Evolutionary conservation across 1,140 invertebrate species (phyloP).

Genomic region (Cecropterus lyciades): DNA sequence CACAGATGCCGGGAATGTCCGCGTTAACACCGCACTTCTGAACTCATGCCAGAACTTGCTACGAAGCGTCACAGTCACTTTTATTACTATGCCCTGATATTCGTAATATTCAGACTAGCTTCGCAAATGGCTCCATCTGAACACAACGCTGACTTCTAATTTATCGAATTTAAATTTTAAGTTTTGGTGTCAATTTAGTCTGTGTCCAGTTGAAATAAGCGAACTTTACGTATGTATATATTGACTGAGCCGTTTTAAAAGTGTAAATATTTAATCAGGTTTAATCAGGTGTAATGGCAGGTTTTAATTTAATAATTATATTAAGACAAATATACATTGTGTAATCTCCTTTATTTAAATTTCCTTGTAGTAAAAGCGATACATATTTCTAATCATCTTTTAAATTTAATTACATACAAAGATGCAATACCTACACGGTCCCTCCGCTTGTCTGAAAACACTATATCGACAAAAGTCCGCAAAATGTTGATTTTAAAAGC

Average conservation of each 20-base stretch:
- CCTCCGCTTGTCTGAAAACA: background rate
- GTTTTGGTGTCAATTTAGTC: background rate
- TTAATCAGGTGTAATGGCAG: too few species aligned
- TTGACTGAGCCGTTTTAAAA: too few species aligned
- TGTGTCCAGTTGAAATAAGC: background rate
- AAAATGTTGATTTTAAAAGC: constrained; percentile 68
- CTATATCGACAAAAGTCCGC: constrained; percentile 27
- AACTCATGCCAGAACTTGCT: constrained; percentile 70
- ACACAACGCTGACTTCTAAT: too few species aligned
- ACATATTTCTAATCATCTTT: too few species aligned
- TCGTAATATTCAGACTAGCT: constrained; percentile 8
- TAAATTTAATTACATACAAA: too few species aligned
- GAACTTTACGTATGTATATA: too few species aligned
- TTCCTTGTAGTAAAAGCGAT: too few species aligned
- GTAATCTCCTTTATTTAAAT: too few species aligned
- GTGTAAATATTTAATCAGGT: too few species aligned
- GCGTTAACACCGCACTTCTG: constrained; percentile 66
- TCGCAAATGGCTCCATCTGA: background rate
- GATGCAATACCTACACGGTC: background rate
- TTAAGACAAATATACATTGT: too few species aligned
- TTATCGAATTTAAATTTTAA: too few species aligned
- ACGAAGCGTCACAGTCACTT: constrained; percentile 50
- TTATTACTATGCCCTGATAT: constrained; percentile 53
- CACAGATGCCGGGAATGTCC: constrained; percentile 71
- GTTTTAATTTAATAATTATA: too few species aligned